Percentiles rank a stretch among this genome's conserved stretches.
Conservation (phyloP, 2,113 vertebrate species). For the Limnothrissa miodon region DNA sequence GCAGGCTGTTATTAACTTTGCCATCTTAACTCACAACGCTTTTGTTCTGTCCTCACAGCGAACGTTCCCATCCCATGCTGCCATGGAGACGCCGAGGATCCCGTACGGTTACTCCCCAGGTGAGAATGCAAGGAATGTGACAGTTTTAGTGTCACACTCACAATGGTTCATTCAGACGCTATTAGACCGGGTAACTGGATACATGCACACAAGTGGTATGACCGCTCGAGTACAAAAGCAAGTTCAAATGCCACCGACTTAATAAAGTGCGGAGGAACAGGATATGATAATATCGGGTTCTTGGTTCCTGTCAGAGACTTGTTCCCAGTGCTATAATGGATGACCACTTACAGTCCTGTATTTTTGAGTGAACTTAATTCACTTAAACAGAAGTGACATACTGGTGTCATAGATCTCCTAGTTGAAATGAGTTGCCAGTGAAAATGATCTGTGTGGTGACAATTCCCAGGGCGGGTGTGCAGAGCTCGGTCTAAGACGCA, state of each 20-base stretch:
- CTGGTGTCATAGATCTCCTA: conserved; percentile 12
- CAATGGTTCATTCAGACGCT: conserved; percentile 26
- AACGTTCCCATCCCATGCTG: conserved; percentile 44
- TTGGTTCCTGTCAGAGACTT: neutral
- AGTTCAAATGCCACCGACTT: conserved; percentile 2
- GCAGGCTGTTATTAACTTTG: neutral
- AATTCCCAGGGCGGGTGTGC: conserved; percentile 17
- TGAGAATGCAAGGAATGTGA: conserved; percentile 57
- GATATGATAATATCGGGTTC: conserved; percentile 5
- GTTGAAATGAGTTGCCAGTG: conserved; percentile 16
- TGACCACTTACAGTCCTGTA: neutral
- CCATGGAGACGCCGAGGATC: conserved; percentile 46
- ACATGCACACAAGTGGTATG: neutral
- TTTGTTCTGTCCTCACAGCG: conserved; percentile 61
- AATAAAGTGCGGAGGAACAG: neutral
- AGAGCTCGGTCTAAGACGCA: conserved; percentile 13
- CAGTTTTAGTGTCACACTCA: conserved; percentile 27
- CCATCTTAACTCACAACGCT: conserved; percentile 26
- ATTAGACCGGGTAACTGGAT: neutral
- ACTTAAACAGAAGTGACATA: neutral
- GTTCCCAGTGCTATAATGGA: neutral
- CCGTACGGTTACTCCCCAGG: conserved; percentile 68
- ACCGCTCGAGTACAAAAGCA: neutral
- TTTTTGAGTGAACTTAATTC: neutral
- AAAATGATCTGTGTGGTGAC: conserved; percentile 24